These are phyloP conservation scores for Rhynchomys soricoides DNA, from an alignment of 2,113 vertebrate species.

Conservation along the genomic window DNA sequence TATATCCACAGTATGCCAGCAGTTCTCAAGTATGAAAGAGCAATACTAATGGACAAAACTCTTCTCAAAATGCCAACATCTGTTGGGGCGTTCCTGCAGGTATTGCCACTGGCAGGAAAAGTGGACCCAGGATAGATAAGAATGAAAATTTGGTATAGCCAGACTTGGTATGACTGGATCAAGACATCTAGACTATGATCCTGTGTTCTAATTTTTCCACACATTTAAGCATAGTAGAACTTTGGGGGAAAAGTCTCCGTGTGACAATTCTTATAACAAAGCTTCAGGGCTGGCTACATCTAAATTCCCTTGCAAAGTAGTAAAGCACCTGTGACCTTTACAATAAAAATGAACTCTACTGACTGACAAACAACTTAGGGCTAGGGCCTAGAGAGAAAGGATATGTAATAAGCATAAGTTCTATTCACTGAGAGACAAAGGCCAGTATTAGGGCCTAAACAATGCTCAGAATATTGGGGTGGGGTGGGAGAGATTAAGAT, in stretches of 20 bases:
- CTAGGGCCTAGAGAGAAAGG: neutral
- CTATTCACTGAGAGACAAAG: neutral
- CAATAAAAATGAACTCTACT: neutral
- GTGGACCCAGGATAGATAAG: neutral
- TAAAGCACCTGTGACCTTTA: constrained; percentile 6
- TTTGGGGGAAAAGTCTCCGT: neutral
- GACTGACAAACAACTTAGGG: neutral
- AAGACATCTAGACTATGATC: neutral
- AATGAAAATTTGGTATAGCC: neutral
- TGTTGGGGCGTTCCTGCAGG: neutral
- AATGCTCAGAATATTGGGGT: neutral
- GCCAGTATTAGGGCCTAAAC: neutral
- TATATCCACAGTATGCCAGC: constrained; percentile 75
- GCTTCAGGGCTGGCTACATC: neutral
- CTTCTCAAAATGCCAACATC: constrained; percentile 73
- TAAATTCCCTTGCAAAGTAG: neutral
- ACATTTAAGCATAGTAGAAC: neutral
- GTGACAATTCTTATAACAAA: neutral
- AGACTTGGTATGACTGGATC: neutral
- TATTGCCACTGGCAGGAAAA: neutral
- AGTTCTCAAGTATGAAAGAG: constrained; percentile 75
- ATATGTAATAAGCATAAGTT: neutral
- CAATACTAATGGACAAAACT: constrained; percentile 58
- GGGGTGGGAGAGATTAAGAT: neutral
- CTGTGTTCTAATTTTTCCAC: neutral